phyloP scores from a whole-genome alignment of 2,113 vertebrate genomes.

The Melospiza melodia region DNA sequence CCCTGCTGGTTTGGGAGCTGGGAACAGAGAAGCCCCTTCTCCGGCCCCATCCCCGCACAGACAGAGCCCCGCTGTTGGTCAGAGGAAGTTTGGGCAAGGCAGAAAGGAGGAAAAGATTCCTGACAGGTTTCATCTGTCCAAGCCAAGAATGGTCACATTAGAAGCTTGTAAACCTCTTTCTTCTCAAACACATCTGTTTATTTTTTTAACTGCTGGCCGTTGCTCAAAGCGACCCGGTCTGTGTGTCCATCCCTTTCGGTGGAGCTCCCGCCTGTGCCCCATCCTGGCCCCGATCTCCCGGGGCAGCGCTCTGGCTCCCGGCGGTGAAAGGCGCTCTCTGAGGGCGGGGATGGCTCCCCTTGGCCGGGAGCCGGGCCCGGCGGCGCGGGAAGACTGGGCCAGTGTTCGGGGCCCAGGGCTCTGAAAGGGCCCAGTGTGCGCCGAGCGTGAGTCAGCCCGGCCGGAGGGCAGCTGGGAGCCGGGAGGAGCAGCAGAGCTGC shows the following conservation, averaged over 20 bases:
- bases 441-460: conserved; percentile 48
- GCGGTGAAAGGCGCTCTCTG: conserved; percentile 54
- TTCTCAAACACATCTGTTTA: conserved; percentile 19
- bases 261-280: neutral
- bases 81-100: neutral
- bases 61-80: conserved; percentile 16
- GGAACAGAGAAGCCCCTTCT: neutral
- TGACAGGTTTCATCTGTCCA: neutral
- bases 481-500: neutral
- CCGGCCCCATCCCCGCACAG: neutral
- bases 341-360: neutral
- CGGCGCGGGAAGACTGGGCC: conserved; percentile 55
- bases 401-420: conserved; percentile 61
- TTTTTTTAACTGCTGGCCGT: neutral
- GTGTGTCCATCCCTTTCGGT: neutral
- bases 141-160: neutral
- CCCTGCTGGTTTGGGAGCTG: neutral
- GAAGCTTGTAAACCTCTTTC: neutral
- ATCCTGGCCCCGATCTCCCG: neutral
- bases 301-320: neutral
- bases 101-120: neutral
- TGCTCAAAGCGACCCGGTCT: neutral
- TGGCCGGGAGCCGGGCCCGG: conserved; percentile 35
- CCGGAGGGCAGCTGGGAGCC: conserved; percentile 1
- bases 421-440: conserved; percentile 78